These are phyloP conservation scores for Andrena flavipes DNA, from an alignment of 2,888 invertebrate species.

Conservation along the genomic window DNA sequence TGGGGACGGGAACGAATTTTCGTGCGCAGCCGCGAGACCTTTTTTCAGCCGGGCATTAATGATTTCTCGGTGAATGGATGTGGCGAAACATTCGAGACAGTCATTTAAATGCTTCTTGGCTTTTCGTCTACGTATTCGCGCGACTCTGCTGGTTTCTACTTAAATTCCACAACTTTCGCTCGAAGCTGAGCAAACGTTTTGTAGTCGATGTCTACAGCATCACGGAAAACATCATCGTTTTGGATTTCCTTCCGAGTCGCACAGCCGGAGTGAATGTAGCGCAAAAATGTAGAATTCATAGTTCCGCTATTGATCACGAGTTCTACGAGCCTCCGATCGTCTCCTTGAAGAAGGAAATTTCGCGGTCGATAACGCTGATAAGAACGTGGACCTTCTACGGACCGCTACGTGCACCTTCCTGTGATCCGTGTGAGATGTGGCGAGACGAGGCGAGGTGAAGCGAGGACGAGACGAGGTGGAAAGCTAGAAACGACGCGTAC, in stretches of 20 bases:
- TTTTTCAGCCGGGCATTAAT: not conserved
- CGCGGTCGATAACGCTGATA: constrained; percentile 7
- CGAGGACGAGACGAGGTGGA: not conserved
- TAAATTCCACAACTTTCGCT: too few relatives aligned
- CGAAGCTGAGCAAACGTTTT: too few relatives aligned
- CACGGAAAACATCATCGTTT: not conserved
- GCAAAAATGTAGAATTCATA: not conserved
- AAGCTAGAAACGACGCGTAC: constrained; percentile 29
- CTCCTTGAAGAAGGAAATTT: not conserved
- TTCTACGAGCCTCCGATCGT: not conserved
- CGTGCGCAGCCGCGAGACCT: not conserved
- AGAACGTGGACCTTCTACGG: constrained; percentile 3
- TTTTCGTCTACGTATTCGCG: too few relatives aligned
- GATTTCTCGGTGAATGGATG: not conserved
- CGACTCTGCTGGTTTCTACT: too few relatives aligned
- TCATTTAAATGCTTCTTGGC: too few relatives aligned
- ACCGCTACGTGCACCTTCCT: not conserved
- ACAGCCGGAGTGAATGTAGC: not conserved
- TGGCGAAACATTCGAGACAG: too few relatives aligned
- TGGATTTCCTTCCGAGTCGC: not conserved
- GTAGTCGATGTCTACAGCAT: too few relatives aligned
- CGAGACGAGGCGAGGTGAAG: not conserved
- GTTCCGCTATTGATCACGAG: not conserved
- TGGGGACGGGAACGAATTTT: not conserved
- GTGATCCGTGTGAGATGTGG: not conserved